Base-by-base conservation (phyloP, 2,113 vertebrate species). In the Colinus virginianus region DNA sequence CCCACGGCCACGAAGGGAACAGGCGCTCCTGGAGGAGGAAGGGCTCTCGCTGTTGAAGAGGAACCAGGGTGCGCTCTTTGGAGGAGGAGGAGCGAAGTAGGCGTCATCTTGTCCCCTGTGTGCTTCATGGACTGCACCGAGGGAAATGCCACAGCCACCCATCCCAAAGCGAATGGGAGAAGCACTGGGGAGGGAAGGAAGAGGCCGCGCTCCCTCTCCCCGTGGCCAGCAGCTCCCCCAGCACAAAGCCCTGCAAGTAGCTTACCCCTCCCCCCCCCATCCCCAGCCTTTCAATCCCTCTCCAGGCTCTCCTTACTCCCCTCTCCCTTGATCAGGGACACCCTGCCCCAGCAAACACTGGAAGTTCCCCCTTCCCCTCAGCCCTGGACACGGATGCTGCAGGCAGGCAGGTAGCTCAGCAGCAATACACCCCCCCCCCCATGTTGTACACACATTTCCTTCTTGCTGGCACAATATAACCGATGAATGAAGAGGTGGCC, bases 371-470 rank as follows among this genome's bases (percentile, higher is more conserved):
- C 22, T 66, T 42, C 17, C 3, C 1, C 25, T 28, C 56, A 36
- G 7, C 14, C 17, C 28, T 3, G 3, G 28, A 7, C 13, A 20
- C 3, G 1, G 1, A 5, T 2, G 5, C 4, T 36, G 2, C 8
- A 20, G 25, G 38, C 21, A 53, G 15, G 13, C 2, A 8, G 15
- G 13, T 2, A 8, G 7, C 21, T 22, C 9, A 56, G n/a, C 62
- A 43, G 40, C 22, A 28, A 0, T 8, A 7, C n/a, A n/a, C n/a
- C n/a, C 3, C 25, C 18, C 26, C 0, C 0, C 40, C 40, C 40
- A 40, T 13, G 0, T 38, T 3, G 3, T 2, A 8, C 22, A 8
- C 0, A 0, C 2, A 9, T 28, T 5, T 16, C 0, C 21, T 40
- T 49, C 59, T 2, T 2, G 0, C 0, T 11, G 20, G 23, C 58